These are phyloP conservation scores for Galeopsomyia nigrocyanea DNA, from an alignment of 2,888 invertebrate species.

Conservation along the genomic window DNA sequence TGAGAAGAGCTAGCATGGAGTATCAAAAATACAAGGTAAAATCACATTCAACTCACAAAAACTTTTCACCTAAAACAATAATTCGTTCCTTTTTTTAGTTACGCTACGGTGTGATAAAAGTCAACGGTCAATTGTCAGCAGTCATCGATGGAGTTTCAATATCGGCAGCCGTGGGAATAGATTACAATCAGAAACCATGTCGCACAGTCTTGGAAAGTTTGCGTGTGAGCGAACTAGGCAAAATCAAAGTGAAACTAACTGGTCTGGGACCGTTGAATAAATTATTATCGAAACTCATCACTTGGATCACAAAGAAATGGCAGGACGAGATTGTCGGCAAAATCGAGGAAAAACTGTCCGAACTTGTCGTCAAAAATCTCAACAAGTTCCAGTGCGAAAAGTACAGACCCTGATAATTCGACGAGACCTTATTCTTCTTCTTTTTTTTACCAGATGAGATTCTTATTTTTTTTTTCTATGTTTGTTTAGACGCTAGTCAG, in stretches of 20 bases:
- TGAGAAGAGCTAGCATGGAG: slow-evolving; percentile 46
- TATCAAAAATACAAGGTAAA: slow-evolving; percentile 53
- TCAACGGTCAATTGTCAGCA: slow-evolving; percentile 48
- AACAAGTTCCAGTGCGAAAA: slow-evolving; percentile 51
- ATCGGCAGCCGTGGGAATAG: slow-evolving; percentile 38
- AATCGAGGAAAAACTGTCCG: slow-evolving; percentile 45
- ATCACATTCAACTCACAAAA: background rate
- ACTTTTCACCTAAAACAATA: background rate
- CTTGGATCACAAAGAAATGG: slow-evolving; percentile 50
- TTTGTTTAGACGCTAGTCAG: too few relatives aligned
- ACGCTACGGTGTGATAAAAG: slow-evolving; percentile 47
- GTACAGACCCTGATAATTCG: slow-evolving; percentile 46
- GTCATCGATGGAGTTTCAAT: slow-evolving; percentile 48
- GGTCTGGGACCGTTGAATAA: slow-evolving; percentile 50
- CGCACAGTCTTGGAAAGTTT: slow-evolving; percentile 44
- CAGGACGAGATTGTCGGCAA: slow-evolving; percentile 42
- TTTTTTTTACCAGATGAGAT: too few relatives aligned
- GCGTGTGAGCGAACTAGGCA: slow-evolving; percentile 49
- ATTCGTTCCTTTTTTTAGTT: slow-evolving; percentile 38
- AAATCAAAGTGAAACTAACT: slow-evolving; percentile 49
- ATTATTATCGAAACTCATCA: slow-evolving; percentile 48
- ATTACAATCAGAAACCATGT: slow-evolving; percentile 52
- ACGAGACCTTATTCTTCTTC: background rate
- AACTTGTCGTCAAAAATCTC: slow-evolving; percentile 35
- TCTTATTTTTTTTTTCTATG: too few relatives aligned